Percentiles rank a stretch among this genome's conserved stretches.
phyloP scores from a whole-genome alignment of 2,888 invertebrate genomes.

The Ochropleura plecta region DNA sequence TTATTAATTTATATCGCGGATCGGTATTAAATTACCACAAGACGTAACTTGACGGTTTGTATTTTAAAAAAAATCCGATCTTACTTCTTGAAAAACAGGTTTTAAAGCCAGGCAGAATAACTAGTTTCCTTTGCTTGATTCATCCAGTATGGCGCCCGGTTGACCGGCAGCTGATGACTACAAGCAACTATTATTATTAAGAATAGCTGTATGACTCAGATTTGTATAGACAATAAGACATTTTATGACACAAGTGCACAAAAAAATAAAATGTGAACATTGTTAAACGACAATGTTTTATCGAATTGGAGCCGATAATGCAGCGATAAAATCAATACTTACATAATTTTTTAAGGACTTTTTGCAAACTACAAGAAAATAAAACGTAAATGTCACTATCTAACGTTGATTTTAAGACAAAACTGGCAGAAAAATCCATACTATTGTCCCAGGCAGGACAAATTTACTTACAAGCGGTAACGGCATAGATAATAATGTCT shows the following conservation, averaged over 20 bases:
- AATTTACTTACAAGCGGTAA: neutral
- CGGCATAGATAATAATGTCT: neutral
- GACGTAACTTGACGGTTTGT: neutral
- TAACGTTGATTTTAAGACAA: neutral
- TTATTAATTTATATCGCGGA: neutral
- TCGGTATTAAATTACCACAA: neutral
- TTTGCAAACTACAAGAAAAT: neutral
- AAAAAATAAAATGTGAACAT: neutral
- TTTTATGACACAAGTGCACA: conserved; percentile 2
- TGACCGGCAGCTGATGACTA: conserved; percentile 55
- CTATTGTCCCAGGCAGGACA: neutral
- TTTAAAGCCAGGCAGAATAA: conserved; percentile 58
- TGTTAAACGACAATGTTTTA: neutral
- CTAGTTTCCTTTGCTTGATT: conserved; percentile 63
- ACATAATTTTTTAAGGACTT: neutral
- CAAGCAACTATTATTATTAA: conserved; percentile 20
- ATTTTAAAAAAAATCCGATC: conserved; percentile 23
- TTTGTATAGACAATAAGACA: conserved; percentile 11
- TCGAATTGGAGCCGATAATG: neutral
- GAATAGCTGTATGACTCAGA: conserved; percentile 32
- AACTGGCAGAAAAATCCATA: too few relatives aligned
- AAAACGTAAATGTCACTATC: neutral
- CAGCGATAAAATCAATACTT: neutral
- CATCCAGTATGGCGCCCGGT: conserved; percentile 46
- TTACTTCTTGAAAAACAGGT: conserved; percentile 48